Conservation (phyloP, 2,888 invertebrate species). For the Myopa tessellatipennis region DNA sequence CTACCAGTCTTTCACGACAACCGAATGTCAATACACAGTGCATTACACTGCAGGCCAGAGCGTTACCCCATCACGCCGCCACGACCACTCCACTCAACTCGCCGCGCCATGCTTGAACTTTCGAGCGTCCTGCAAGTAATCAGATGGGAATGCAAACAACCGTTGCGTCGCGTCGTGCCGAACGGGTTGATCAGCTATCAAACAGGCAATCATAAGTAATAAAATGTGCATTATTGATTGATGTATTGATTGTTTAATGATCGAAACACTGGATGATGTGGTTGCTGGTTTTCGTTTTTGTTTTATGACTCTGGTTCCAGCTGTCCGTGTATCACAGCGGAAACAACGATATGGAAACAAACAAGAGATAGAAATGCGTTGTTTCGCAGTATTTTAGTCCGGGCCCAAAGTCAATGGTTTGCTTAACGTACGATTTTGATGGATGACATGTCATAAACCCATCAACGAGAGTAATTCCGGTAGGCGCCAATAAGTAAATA, state of each 20-base stretch:
- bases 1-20: conserved; percentile 13
- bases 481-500: conserved; percentile 50
- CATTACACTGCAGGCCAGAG: background rate
- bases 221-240: conserved; percentile 34
- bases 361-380: background rate
- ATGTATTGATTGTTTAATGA: conserved; percentile 39
- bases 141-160: conserved; percentile 1
- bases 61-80: background rate
- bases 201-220: conserved; percentile 32
- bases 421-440: conserved; percentile 41
- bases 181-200: background rate
- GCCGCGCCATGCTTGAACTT: background rate
- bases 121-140: background rate
- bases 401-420: background rate
- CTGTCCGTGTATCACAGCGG: background rate
- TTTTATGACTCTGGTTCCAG: background rate
- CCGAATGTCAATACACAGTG: background rate
- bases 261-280: background rate
- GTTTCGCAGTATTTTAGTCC: background rate
- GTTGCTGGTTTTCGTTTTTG: background rate
- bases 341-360: background rate
- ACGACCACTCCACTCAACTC: background rate
- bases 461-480: conserved; percentile 49
- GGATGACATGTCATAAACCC: conserved; percentile 46
- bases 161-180: background rate